Base-by-base conservation (phyloP, 2,888 invertebrate genomes). In the Oxycera nigricornis region DNA sequence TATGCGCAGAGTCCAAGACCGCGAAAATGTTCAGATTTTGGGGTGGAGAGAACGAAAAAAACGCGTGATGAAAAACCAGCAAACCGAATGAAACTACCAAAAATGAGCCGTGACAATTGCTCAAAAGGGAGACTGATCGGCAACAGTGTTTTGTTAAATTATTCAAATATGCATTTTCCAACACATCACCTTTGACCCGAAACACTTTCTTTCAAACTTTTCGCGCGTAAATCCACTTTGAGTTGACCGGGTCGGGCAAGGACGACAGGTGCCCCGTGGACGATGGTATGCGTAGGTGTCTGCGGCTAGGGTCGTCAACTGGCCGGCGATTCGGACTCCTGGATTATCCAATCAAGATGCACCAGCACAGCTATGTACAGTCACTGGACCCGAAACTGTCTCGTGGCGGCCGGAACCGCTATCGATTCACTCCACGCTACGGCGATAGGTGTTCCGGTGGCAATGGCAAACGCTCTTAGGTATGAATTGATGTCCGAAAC, bases 151-250 rank as follows among this genome's bases (percentile, higher is more conserved):
- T 68, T 68, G 68, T 68, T 68, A 70, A 70, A 52, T 31, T 55
- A 31, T 70, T 30, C 17, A 52, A 70, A 31, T 22, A 55, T 11
- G 30, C 28, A 50, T 52, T 70, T 70, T 70, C 35, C 70, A 70
- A 52, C 70, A 70, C 70, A 31, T 70, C 70, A 70, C 70, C 70
- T 70, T 70, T 70, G 52, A 52, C 52, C 55, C 52, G 70, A 70
- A 68, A 65, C 24, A 65, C 41, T 65, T 65, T 65, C 14, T 4
- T 17, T 28, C 14, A 52, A 70, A 55, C 24, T 30, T 55, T 70
- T 70, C 22, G 35, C 70, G 70, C 70, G 70, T 52, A 31, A 52
- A 70, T 70, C 70, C 70, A 55, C 70, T 70, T 52, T 55, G 55
- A n/a, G 55, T 11, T n/a, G 28, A 24, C 24, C 22, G 59, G 59